phyloP scores from a whole-genome alignment of 2,888 invertebrate genomes.

The Brachycybe producta region DNA sequence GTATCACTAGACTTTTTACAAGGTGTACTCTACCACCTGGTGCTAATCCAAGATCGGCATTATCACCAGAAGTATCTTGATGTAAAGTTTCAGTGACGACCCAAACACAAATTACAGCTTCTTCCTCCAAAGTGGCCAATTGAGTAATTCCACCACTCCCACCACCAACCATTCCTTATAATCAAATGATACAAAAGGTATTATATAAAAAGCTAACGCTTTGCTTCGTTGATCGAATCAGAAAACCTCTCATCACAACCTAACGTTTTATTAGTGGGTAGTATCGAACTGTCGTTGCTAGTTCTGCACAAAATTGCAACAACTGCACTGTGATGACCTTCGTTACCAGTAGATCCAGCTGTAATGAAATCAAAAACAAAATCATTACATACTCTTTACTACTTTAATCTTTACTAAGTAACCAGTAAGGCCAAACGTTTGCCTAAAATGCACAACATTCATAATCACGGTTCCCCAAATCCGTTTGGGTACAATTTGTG shows the following conservation, averaged over 20 bases:
- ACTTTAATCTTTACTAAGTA: too few relatives aligned
- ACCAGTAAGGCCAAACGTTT: too few relatives aligned
- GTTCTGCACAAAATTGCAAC: background rate
- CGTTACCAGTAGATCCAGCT: background rate
- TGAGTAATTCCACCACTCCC: conserved; percentile 1
- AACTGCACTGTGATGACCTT: conserved; percentile 7
- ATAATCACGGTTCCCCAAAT: too few relatives aligned
- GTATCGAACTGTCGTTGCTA: background rate
- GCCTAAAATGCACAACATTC: too few relatives aligned
- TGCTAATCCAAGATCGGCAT: conserved; percentile 4
- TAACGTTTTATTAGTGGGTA: background rate
- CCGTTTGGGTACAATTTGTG: too few relatives aligned
- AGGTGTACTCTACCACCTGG: background rate
- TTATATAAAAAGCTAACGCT: too few relatives aligned
- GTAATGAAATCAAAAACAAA: too few relatives aligned
- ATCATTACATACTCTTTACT: too few relatives aligned
- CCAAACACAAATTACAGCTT: conserved; percentile 3
- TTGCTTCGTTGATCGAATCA: too few relatives aligned
- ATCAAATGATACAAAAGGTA: too few relatives aligned
- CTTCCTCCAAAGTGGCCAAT: conserved; percentile 9
- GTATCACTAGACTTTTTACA: conserved; percentile 1
- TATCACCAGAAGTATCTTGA: background rate
- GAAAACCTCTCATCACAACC: too few relatives aligned
- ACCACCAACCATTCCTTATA: background rate
- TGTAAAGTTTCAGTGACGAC: background rate